These are phyloP conservation scores for Falco columbarius DNA, from an alignment of 2,797 vertebrate species.

Conservation along the genomic window DNA sequence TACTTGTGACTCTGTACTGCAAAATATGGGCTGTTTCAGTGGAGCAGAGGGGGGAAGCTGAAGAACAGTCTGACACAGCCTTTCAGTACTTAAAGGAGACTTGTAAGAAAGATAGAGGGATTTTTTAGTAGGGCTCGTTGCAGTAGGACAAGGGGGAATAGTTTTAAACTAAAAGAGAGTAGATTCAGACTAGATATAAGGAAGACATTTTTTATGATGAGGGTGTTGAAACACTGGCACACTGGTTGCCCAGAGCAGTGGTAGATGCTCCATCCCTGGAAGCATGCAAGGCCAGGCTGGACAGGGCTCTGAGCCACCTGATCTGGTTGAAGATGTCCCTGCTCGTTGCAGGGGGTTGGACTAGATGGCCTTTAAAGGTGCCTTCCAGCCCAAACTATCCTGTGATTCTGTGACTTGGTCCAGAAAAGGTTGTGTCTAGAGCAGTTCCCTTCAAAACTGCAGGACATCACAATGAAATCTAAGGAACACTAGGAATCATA, in stretches of 20 bases:
- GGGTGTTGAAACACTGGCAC: background rate
- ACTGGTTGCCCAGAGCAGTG: background rate
- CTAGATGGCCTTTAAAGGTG: rapidly evolving
- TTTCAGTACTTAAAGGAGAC: background rate
- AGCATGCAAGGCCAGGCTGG: background rate
- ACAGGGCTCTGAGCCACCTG: background rate
- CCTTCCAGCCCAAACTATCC: background rate
- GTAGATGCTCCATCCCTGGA: too few species aligned
- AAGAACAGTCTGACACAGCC: background rate
- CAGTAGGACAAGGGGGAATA: rapidly evolving
- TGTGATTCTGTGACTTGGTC: background rate
- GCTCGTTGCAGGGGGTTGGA: rapidly evolving
- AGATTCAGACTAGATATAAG: background rate
- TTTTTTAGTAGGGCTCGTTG: background rate
- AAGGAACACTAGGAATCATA: background rate
- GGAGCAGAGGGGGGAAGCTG: background rate
- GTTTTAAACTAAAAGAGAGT: background rate
- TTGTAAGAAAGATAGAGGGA: background rate
- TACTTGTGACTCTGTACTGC: rapidly evolving
- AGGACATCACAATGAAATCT: rapidly evolving
- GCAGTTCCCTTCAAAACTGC: background rate
- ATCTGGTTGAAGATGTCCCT: background rate
- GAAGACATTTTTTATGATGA: background rate
- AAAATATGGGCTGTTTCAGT: background rate
- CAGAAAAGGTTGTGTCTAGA: rapidly evolving